phyloP scores from a whole-genome alignment of 2,888 invertebrate genomes.

The Drosophila limbata region DNA sequence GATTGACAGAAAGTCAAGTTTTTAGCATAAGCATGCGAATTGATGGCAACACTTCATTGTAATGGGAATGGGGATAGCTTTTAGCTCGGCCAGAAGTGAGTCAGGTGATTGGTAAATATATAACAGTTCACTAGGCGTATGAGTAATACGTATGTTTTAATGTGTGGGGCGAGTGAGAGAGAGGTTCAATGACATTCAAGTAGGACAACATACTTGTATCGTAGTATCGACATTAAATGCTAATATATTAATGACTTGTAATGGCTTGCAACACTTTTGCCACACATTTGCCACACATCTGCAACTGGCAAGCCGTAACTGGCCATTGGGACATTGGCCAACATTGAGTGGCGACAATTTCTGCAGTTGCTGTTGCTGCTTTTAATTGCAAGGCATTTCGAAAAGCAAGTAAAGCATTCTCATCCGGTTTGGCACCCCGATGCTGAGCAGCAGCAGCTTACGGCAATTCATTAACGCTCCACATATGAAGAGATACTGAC shows the following conservation, averaged over 20 bases:
- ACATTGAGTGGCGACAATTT: slow-evolving; percentile 62
- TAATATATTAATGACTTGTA: slow-evolving; percentile 73
- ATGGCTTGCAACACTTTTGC: slow-evolving; percentile 65
- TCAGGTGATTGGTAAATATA: slow-evolving; percentile 41
- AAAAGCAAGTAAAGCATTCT: slow-evolving; percentile 66
- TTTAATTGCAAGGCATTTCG: slow-evolving; percentile 68
- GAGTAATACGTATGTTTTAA: slow-evolving; percentile 31
- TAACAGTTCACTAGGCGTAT: slow-evolving; percentile 54
- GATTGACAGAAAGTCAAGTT: slow-evolving; percentile 29
- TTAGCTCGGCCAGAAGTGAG: slow-evolving; percentile 16
- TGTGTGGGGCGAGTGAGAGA: background rate
- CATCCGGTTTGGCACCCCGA: slow-evolving; percentile 74
- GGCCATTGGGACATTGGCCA: slow-evolving; percentile 55
- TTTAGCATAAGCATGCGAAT: slow-evolving; percentile 73
- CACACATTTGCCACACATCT: slow-evolving; percentile 36
- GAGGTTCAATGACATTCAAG: slow-evolving; percentile 62
- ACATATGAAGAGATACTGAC: slow-evolving; percentile 40
- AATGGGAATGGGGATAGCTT: background rate
- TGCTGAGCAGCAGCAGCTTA: slow-evolving; percentile 28
- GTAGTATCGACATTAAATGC: slow-evolving; percentile 56
- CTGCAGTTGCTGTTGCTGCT: slow-evolving; percentile 58
- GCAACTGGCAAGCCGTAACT: slow-evolving; percentile 23
- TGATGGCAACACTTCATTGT: slow-evolving; percentile 29
- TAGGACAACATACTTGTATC: slow-evolving; percentile 39
- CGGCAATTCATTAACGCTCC: slow-evolving; percentile 77